Evolutionary conservation across 1,140 invertebrate genomes (phyloP).

Genomic region (Lasioglossum baleicum): DNA sequence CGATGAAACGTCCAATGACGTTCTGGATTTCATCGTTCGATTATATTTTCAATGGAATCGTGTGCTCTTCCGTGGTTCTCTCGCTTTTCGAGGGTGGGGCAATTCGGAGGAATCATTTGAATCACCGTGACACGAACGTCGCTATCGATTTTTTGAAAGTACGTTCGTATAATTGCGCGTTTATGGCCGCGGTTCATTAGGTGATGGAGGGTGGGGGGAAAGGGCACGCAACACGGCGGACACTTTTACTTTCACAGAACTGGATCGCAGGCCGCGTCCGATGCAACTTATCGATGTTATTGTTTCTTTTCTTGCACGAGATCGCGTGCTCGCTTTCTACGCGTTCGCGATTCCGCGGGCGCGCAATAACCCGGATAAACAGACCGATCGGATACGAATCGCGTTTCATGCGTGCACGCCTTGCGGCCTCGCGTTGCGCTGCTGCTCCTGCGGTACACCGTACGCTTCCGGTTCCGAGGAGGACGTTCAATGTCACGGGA

Average conservation of each 20-base stretch:
- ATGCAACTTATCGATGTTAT: conserved; percentile 41
- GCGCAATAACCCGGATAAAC: conserved; percentile 8
- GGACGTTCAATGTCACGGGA: no score
- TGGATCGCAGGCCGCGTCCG: conserved; percentile 24
- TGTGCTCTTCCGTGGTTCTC: not conserved
- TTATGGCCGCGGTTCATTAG: conserved; percentile 12
- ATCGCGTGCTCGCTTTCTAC: conserved; percentile 14
- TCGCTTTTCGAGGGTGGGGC: no score
- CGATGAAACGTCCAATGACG: no score
- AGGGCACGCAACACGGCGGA: conserved; percentile 16
- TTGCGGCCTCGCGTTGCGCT: no score
- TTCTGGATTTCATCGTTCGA: not conserved
- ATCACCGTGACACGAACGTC: not conserved
- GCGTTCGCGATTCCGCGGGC: not conserved
- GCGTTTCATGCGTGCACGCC: not conserved
- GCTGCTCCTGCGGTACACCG: no score
- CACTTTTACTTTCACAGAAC: conserved; percentile 57
- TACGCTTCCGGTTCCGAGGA: no score
- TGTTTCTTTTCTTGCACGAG: conserved; percentile 42
- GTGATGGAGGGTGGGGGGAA: not conserved
- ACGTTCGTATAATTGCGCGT: not conserved
- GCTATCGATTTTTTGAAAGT: not conserved
- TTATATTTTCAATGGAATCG: no score
- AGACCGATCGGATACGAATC: conserved; percentile 20
- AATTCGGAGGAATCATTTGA: not conserved